These are phyloP conservation scores for Anguilla rostrata DNA, from an alignment of 2,113 vertebrate species.

Conservation along the genomic window DNA sequence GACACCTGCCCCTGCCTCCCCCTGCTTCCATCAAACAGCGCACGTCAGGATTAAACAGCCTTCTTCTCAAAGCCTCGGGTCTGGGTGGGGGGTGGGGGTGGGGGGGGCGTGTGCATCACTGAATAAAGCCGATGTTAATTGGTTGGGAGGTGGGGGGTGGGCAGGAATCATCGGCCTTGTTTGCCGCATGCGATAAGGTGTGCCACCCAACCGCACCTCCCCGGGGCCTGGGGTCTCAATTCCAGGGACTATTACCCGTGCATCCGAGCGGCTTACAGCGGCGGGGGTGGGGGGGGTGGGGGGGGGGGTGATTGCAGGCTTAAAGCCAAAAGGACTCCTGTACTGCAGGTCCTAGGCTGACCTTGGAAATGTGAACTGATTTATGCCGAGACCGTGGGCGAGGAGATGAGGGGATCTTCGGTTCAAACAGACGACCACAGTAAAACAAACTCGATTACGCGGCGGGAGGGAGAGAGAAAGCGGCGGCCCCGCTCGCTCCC, in stretches of 20 bases:
- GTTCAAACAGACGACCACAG: neutral
- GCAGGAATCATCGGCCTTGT: neutral
- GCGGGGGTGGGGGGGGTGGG: no score
- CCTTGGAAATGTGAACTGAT: neutral
- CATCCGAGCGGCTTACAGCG: neutral
- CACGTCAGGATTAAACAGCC: neutral
- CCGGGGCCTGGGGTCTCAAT: no score
- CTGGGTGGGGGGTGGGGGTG: no score
- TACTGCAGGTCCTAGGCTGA: neutral
- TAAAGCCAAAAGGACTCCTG: no score
- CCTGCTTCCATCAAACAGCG: neutral
- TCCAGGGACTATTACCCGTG: neutral
- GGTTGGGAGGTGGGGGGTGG: neutral
- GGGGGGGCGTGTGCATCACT: neutral
- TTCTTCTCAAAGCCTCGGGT: neutral
- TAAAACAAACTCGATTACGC: neutral
- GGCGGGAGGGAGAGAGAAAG: neutral
- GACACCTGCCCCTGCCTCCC: neutral
- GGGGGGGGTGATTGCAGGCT: no score
- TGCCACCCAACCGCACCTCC: no score
- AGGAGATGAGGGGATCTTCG: neutral
- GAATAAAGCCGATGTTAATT: neutral
- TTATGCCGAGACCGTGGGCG: neutral
- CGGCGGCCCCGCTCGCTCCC: neutral
- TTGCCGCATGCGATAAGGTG: neutral